Evolutionary conservation across 2,113 vertebrate genomes (phyloP).

Genomic region (Nesoenas mayeri): DNA sequence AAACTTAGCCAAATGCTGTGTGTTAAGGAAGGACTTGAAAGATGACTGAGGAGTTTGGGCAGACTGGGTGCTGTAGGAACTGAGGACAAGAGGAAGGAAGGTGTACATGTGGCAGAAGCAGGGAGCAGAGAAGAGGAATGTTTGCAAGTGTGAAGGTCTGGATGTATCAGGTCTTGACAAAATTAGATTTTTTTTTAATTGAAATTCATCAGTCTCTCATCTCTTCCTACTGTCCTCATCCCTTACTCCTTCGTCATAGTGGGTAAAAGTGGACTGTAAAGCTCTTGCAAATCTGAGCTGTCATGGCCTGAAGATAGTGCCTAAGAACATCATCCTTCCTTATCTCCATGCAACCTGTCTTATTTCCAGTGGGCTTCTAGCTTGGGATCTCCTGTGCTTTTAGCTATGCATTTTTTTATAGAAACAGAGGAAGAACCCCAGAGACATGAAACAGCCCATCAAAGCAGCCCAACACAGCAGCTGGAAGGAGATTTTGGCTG

Average conservation of each 20-base stretch:
- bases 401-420: background rate
- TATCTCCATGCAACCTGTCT: background rate
- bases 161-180: background rate
- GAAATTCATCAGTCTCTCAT: background rate
- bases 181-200: background rate
- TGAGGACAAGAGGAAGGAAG: background rate
- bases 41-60: background rate
- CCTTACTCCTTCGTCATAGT: background rate
- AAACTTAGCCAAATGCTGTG: background rate
- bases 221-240: background rate
- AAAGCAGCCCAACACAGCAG: background rate
- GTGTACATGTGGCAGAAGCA: background rate
- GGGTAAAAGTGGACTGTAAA: background rate
- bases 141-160: background rate
- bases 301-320: background rate
- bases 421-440: background rate
- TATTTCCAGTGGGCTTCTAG: background rate
- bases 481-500: background rate
- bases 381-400: background rate
- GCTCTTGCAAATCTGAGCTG: background rate
- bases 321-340: background rate
- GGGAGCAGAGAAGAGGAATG: background rate
- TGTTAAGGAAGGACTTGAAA: background rate
- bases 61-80: background rate
- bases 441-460: background rate